These are phyloP conservation scores for Scaptomyza graminum DNA, from an alignment of 1,140 invertebrate species.

Conservation along the genomic window DNA sequence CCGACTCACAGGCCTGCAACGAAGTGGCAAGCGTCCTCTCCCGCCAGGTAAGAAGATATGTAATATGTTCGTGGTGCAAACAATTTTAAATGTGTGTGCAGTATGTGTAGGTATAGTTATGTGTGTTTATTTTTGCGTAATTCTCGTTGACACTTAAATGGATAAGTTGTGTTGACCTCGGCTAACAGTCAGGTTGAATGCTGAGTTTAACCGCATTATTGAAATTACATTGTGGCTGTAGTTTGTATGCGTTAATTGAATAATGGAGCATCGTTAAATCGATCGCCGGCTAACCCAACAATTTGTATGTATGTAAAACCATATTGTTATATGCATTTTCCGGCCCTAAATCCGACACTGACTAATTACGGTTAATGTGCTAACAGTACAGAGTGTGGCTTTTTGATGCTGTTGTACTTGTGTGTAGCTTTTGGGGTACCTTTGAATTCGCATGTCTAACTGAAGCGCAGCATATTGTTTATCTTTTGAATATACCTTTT, in stretches of 20 bases:
- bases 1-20: conserved; percentile 94
- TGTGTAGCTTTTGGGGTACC: conserved; percentile 17
- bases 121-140: not conserved
- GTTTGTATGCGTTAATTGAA: conserved; percentile 41
- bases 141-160: conserved; percentile 42
- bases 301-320: conserved; percentile 18
- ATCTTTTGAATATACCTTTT: not conserved
- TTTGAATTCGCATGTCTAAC: conserved; percentile 71
- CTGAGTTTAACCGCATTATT: not conserved
- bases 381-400: conserved; percentile 4
- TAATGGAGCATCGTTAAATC: conserved; percentile 47
- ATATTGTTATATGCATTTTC: not conserved
- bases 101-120: not conserved
- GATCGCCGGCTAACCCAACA: conserved; percentile 25
- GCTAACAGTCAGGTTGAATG: not conserved
- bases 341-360: conserved; percentile 25
- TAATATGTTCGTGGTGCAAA: too few relatives aligned
- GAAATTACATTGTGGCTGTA: conserved; percentile 37
- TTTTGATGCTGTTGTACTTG: not conserved
- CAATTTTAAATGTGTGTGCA: conserved; percentile 2
- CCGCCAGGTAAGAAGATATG: conserved; percentile 85
- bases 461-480: conserved; percentile 59
- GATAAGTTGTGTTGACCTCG: conserved; percentile 41
- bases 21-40: conserved; percentile 93
- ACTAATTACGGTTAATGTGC: conserved; percentile 70